phyloP scores from a whole-genome alignment of 1,140 invertebrate genomes.

The Paraescarpia echinospica region DNA sequence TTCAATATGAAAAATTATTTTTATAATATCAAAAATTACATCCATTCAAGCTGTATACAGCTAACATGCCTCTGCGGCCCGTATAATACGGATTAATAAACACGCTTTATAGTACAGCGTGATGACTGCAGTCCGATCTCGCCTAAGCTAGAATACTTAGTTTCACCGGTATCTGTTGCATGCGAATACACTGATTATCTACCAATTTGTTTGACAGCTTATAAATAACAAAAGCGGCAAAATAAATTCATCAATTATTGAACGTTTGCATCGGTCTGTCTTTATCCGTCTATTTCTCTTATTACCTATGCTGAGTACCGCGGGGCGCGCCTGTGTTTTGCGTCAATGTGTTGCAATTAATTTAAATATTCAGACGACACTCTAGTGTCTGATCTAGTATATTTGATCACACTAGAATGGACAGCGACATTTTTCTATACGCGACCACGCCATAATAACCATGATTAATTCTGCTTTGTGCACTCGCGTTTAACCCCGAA shows the following conservation, averaged over 20 bases:
- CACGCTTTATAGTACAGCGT: not conserved
- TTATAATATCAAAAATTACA: too few species aligned
- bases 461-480: too few species aligned
- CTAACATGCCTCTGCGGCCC: too few species aligned
- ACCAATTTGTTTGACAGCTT: not conserved
- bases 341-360: not conserved
- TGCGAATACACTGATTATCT: not conserved
- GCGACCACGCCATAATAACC: too few species aligned
- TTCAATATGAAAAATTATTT: too few species aligned
- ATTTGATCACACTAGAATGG: too few species aligned
- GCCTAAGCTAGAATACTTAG: not conserved
- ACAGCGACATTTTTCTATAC: not conserved
- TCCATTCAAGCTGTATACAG: too few species aligned
- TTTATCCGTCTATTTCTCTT: not conserved
- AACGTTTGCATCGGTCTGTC: not conserved
- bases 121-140: not conserved
- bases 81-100: too few species aligned
- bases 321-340: not conserved
- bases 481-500: too few species aligned
- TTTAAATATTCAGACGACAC: not conserved
- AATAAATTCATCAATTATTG: not conserved
- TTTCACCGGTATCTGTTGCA: not conserved
- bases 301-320: not conserved
- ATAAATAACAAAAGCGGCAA: not conserved
- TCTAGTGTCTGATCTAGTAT: too few species aligned